Evolutionary conservation across 1,140 invertebrate species (phyloP).

Genomic region (Globodera ellingtonae): DNA sequence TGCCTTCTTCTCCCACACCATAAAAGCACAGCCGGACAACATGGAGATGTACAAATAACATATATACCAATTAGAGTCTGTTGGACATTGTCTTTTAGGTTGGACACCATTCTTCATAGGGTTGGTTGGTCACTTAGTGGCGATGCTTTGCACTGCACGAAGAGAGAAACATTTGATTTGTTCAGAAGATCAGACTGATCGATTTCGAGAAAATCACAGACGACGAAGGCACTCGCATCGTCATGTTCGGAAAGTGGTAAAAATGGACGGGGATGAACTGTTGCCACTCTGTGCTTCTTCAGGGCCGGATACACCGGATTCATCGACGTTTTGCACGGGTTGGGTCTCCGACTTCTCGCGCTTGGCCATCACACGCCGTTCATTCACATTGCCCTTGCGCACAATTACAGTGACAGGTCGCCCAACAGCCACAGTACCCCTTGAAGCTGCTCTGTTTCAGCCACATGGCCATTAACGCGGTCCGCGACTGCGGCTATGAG

Average conservation of each 20-base stretch:
- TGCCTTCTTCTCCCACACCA: constrained; percentile 98
- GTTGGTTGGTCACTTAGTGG: constrained; percentile 66
- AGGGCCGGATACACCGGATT: constrained; percentile 92
- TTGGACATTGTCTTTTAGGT: constrained; percentile 25
- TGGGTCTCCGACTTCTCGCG: constrained; percentile 88
- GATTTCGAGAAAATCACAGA: constrained; percentile 97
- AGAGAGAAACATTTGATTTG: constrained; percentile 32
- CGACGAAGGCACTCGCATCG: constrained; percentile 81
- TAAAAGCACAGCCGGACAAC: constrained; percentile 96
- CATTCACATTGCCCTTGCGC: constrained; percentile 96
- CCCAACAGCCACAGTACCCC: background rate
- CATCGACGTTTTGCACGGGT: constrained; percentile 95
- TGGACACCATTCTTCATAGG: constrained; percentile 92
- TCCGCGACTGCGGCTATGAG: constrained; percentile 95
- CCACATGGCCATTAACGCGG: constrained; percentile 92
- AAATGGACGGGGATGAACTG: background rate
- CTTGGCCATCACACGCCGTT: constrained; percentile 98
- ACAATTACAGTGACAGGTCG: constrained; percentile 87
- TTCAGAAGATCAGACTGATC: constrained; percentile 83
- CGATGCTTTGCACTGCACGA: background rate
- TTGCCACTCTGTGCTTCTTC: background rate
- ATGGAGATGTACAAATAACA: constrained; percentile 77
- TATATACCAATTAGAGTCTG: background rate
- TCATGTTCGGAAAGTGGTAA: constrained; percentile 94
- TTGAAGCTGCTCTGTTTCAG: constrained; percentile 59